Evolutionary conservation across 2,113 vertebrate genomes (phyloP).

Genomic region (Periophthalmus modestus): DNA sequence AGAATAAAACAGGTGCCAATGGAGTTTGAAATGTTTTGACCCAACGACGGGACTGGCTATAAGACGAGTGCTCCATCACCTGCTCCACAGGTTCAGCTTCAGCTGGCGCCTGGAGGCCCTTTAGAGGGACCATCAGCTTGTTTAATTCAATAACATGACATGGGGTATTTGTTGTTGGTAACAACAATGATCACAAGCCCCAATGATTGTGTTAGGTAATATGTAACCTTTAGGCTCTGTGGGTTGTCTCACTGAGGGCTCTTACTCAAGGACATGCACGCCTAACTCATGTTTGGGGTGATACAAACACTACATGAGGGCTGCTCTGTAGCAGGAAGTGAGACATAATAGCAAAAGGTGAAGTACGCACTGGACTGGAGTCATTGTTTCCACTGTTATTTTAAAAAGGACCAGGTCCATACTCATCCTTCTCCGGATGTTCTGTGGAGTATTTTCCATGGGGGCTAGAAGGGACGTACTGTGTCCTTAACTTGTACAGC

Average conservation of each 20-base stretch:
- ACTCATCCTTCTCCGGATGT: constrained; percentile 20
- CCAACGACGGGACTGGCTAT: not conserved
- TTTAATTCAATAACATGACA: constrained; percentile 53
- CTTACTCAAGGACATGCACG: constrained; percentile 12
- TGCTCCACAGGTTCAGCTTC: not conserved
- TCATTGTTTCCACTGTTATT: constrained; percentile 69
- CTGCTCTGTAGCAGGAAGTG: not conserved
- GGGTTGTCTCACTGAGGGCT: constrained; percentile 16
- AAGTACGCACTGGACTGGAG: constrained; percentile 10
- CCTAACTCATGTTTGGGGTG: constrained; percentile 34
- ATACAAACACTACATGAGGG: constrained; percentile 14
- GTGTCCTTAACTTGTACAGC: constrained; percentile 18
- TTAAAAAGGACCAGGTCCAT: constrained; percentile 32
- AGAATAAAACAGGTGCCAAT: too few relatives aligned
- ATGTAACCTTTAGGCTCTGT: not conserved
- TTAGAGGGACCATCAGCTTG: constrained; percentile 24
- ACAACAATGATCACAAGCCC: constrained; percentile 41
- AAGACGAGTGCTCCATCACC: not conserved
- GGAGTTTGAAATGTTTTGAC: not conserved
- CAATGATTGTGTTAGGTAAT: constrained; percentile 8
- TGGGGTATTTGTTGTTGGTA: constrained; percentile 46
- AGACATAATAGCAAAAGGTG: constrained; percentile 11
- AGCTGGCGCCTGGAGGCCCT: not conserved
- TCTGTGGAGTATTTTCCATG: constrained; percentile 46
- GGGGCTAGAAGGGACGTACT: constrained; percentile 9